These are phyloP conservation scores for Orthosia gracilis DNA, from an alignment of 2,888 invertebrate species.

Conservation along the genomic window DNA sequence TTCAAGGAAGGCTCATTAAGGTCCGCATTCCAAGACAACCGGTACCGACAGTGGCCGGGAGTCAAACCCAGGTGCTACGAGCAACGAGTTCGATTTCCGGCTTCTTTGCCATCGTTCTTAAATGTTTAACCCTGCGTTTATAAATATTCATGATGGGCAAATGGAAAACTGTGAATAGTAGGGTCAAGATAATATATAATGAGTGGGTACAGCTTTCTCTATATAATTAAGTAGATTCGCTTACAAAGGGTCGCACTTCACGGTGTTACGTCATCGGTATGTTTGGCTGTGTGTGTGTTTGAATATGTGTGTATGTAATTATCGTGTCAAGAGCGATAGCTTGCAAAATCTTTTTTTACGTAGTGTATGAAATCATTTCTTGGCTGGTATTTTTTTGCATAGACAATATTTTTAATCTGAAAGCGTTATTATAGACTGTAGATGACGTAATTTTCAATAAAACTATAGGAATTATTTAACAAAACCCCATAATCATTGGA, in stretches of 20 bases:
- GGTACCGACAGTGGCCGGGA: conserved; percentile 39
- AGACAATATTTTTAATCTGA: neutral
- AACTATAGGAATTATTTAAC: neutral
- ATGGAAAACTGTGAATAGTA: conserved; percentile 38
- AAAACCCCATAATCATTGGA: no score
- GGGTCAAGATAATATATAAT: conserved; percentile 61
- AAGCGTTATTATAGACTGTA: no score
- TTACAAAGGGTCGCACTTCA: conserved; percentile 57
- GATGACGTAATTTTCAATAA: no score
- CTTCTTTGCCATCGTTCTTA: conserved; percentile 18
- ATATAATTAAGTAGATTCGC: conserved; percentile 43
- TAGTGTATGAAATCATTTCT: conserved; percentile 21
- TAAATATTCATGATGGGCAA: conserved; percentile 47
- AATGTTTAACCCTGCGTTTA: conserved; percentile 27
- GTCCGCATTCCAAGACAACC: conserved; percentile 62
- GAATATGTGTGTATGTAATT: conserved; percentile 25
- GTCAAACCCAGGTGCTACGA: conserved; percentile 37
- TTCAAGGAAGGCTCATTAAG: conserved; percentile 55
- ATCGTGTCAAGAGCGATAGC: conserved; percentile 44
- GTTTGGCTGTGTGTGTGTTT: neutral
- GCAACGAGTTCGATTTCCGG: conserved; percentile 51
- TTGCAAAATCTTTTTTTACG: conserved; percentile 50
- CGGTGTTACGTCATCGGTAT: conserved; percentile 52
- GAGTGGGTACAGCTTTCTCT: conserved; percentile 54
- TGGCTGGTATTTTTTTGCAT: conserved; percentile 16